Evolutionary conservation across 2,797 vertebrate genomes (phyloP).

Genomic region (Rhinella marina): DNA sequence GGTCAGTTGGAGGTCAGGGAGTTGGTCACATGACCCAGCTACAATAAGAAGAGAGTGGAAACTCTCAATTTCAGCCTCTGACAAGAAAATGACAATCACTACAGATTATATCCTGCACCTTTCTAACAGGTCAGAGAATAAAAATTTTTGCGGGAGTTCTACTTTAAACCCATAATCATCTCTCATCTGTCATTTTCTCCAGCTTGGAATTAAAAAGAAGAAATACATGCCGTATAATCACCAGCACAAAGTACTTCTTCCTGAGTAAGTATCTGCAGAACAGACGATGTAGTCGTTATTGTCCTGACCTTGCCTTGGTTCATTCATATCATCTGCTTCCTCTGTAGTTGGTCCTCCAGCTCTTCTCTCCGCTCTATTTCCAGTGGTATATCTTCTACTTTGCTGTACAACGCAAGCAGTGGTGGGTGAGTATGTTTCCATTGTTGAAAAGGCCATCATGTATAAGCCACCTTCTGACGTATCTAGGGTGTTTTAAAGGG

Average conservation of each 20-base stretch:
- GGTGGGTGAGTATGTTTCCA: constrained; percentile 74
- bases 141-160: too few species aligned
- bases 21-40: too few species aligned
- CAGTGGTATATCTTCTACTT: constrained; percentile 86
- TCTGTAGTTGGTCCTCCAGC: constrained; percentile 79
- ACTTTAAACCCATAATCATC: too few species aligned
- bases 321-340: not conserved
- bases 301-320: not conserved
- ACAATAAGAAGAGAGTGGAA: too few species aligned
- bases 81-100: too few species aligned
- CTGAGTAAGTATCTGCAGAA: constrained; percentile 75
- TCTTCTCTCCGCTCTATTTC: constrained; percentile 78
- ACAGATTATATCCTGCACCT: too few species aligned
- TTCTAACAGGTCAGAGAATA: too few species aligned
- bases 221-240: constrained; percentile 84
- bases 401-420: constrained; percentile 75
- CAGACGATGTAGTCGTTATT: not conserved
- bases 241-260: constrained; percentile 85
- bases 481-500: too few species aligned
- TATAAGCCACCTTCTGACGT: too few species aligned
- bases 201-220: constrained; percentile 82
- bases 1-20: too few species aligned
- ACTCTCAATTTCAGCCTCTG: too few species aligned
- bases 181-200: constrained; percentile 56
- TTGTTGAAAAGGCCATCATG: not conserved